Evolutionary conservation across 2,113 vertebrate genomes (phyloP).

Genomic region (Ciconia stormi): DNA sequence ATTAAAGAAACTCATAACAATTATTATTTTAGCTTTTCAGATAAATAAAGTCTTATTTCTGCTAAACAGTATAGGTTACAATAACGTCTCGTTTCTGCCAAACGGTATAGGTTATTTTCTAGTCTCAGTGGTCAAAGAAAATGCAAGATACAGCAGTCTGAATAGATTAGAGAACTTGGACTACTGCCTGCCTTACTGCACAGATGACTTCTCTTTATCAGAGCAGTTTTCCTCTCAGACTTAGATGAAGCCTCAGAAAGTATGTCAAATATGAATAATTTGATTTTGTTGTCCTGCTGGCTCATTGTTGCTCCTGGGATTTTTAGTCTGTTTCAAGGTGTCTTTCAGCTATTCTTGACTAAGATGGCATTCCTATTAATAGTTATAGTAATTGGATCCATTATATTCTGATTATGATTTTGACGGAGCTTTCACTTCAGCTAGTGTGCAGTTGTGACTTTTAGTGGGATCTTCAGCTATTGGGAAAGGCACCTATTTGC

Average conservation of each 20-base stretch:
- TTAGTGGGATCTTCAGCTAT: background rate
- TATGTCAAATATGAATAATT: background rate
- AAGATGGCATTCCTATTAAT: background rate
- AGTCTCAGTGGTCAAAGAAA: background rate
- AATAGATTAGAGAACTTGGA: background rate
- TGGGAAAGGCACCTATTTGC: background rate
- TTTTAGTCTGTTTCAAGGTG: background rate
- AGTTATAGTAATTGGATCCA: background rate
- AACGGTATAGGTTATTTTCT: background rate
- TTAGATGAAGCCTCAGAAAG: background rate
- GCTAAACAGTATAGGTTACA: background rate
- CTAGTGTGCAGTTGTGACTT: background rate
- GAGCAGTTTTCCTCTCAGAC: background rate
- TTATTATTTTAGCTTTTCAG: background rate
- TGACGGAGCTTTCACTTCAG: background rate
- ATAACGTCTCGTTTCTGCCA: background rate
- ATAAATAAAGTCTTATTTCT: background rate
- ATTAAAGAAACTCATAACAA: background rate
- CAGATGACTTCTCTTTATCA: background rate
- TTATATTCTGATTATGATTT: background rate
- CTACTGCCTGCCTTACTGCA: background rate
- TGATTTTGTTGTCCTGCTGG: background rate
- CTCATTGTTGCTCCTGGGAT: background rate
- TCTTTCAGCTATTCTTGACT: background rate
- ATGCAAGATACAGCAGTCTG: background rate